A percentile compares a stretch with the other conserved stretches of the same genome.
These are phyloP conservation scores for Phocoena sinus DNA, from an alignment of 2,113 vertebrate genomes.

Conservation along the genomic window DNA sequence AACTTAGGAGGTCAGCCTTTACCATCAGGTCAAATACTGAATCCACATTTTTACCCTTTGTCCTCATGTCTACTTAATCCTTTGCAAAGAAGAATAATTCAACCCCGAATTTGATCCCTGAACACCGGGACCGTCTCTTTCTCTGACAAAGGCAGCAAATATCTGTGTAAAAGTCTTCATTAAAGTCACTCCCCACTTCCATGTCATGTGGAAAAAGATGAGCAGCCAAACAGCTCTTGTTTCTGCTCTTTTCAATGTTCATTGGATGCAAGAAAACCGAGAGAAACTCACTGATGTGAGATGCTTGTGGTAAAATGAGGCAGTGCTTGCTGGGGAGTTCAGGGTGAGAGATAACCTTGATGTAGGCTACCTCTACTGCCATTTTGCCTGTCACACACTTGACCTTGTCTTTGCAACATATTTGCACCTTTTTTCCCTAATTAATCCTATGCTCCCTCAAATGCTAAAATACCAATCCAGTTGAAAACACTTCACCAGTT, in stretches of 20 bases:
- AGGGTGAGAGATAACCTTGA: neutral
- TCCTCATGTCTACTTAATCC: neutral
- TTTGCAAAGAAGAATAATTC: neutral
- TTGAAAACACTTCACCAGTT: neutral
- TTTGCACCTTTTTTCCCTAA: neutral
- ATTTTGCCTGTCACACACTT: neutral
- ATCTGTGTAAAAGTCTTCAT: neutral
- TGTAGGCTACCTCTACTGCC: neutral
- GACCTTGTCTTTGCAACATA: neutral
- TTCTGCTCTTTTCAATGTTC: neutral
- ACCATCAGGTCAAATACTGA: neutral
- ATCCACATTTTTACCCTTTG: neutral
- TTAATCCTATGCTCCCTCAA: neutral
- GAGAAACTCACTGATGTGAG: neutral
- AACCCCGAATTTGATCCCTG: neutral
- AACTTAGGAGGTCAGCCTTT: neutral
- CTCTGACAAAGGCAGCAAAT: neutral
- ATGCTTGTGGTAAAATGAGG: accelerated
- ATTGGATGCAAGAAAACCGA: neutral
- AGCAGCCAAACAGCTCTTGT: neutral
- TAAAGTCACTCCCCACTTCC: neutral
- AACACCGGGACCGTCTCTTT: neutral
- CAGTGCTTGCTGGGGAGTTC: neutral
- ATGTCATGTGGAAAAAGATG: neutral
- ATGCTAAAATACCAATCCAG: neutral